Percentiles rank a stretch among this genome's conserved stretches.
phyloP scores from a whole-genome alignment of 1,140 invertebrate genomes.

The Thaumatotibia leucotreta region DNA sequence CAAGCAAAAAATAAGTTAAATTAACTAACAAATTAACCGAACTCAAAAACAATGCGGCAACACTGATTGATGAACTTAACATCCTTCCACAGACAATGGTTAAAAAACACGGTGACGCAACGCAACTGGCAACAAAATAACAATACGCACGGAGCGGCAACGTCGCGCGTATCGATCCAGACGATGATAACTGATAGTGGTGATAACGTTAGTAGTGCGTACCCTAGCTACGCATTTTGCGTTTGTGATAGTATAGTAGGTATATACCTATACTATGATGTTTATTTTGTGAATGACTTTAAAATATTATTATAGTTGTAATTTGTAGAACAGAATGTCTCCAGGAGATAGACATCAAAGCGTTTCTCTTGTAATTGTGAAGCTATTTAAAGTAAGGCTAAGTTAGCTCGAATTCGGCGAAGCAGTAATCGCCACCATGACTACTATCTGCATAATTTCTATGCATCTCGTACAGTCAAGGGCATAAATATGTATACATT shows the following conservation, averaged over 20 bases:
- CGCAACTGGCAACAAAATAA: conserved; percentile 9
- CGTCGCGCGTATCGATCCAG: background rate
- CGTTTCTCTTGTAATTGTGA: too few relatives aligned
- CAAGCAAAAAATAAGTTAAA: background rate
- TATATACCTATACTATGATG: background rate
- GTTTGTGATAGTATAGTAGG: background rate
- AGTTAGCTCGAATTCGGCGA: too few relatives aligned
- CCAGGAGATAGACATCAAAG: too few relatives aligned
- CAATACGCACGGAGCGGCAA: conserved; percentile 5
- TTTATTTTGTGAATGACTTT: background rate
- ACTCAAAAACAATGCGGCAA: conserved; percentile 7
- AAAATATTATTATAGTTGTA: too few relatives aligned
- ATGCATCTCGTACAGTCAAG: too few relatives aligned
- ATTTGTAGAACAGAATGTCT: too few relatives aligned
- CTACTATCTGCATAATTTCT: too few relatives aligned
- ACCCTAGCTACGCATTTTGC: background rate
- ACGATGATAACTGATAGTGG: background rate
- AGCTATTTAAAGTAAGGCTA: too few relatives aligned
- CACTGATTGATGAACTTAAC: background rate
- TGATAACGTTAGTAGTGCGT: background rate
- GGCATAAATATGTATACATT: too few relatives aligned
- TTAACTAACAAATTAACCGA: background rate
- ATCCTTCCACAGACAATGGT: background rate
- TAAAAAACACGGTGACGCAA: conserved; percentile 7
- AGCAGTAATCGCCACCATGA: too few relatives aligned